A percentile compares a stretch with the other conserved stretches of the same genome.
phyloP scores from a whole-genome alignment of 2,888 invertebrate species.

The Acronicta leporina region DNA sequence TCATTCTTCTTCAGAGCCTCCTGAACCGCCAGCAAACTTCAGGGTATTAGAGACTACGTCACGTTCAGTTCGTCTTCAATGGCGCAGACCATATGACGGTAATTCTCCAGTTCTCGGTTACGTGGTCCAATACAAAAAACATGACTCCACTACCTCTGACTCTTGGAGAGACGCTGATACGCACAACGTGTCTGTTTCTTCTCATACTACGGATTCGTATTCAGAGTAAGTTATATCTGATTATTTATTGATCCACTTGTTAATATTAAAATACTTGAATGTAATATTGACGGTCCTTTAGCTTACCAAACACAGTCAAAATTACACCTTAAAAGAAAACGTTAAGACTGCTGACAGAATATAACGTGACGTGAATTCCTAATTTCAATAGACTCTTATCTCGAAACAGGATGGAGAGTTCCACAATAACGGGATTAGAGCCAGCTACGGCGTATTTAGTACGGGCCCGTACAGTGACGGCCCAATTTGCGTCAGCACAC shows the following conservation, averaged over 20 bases:
- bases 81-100: constrained; percentile 93
- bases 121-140: constrained; percentile 92
- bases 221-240: constrained; percentile 73
- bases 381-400: constrained; percentile 1
- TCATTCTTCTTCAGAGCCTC: constrained; percentile 88
- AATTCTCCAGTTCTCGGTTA: constrained; percentile 94
- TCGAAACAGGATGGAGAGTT: constrained; percentile 73
- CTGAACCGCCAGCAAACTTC: constrained; percentile 92
- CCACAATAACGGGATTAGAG: constrained; percentile 82
- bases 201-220: constrained; percentile 72
- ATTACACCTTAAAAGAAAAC: no score
- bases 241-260: no score
- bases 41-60: constrained; percentile 91
- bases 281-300: no score
- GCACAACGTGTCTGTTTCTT: constrained; percentile 88
- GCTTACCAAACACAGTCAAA: no score
- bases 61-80: constrained; percentile 90
- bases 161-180: constrained; percentile 89
- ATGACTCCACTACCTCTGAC: constrained; percentile 84
- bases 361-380: no score
- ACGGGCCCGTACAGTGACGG: constrained; percentile 81
- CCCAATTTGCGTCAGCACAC: constrained; percentile 83
- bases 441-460: constrained; percentile 84
- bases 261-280: no score
- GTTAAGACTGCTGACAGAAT: no score